Percentiles rank a stretch among this genome's conserved stretches.
These are phyloP conservation scores for Apocheima hispidaria DNA, from an alignment of 2,888 invertebrate genomes.

Conservation along the genomic window DNA sequence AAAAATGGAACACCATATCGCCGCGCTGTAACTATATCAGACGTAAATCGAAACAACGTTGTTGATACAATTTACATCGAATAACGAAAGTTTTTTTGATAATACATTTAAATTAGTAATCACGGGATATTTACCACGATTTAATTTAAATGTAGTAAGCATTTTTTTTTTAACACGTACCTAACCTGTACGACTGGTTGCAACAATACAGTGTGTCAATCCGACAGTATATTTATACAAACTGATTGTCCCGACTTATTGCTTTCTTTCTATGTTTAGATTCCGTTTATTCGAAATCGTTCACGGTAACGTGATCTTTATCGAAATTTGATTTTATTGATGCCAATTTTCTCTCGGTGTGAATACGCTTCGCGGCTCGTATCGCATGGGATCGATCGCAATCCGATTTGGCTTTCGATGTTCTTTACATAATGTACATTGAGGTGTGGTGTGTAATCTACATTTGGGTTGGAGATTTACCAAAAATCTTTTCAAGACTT, in stretches of 20 bases:
- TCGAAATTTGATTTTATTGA: conserved; percentile 47
- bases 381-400: conserved; percentile 16
- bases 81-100: too few species aligned
- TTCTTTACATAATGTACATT: conserved; percentile 26
- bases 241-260: conserved; percentile 65
- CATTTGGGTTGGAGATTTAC: conserved; percentile 20
- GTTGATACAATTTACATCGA: too few species aligned
- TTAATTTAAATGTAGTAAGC: too few species aligned
- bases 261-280: conserved; percentile 54
- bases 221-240: conserved; percentile 74
- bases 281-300: conserved; percentile 52
- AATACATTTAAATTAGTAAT: too few species aligned
- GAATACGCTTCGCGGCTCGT: conserved; percentile 17
- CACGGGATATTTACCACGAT: too few species aligned
- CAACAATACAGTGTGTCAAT: conserved; percentile 45
- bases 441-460: conserved; percentile 17
- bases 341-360: conserved; percentile 28
- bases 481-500: conserved; percentile 1
- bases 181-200: conserved; percentile 11
- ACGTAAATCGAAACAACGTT: too few species aligned
- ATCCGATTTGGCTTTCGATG: conserved; percentile 22
- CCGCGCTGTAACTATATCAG: too few species aligned
- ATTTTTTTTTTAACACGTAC: too few species aligned
- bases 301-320: conserved; percentile 49
- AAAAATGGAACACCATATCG: too few species aligned